Base-by-base conservation (phyloP, 2,888 invertebrate genomes). In the Phragmatobia fuliginosa region DNA sequence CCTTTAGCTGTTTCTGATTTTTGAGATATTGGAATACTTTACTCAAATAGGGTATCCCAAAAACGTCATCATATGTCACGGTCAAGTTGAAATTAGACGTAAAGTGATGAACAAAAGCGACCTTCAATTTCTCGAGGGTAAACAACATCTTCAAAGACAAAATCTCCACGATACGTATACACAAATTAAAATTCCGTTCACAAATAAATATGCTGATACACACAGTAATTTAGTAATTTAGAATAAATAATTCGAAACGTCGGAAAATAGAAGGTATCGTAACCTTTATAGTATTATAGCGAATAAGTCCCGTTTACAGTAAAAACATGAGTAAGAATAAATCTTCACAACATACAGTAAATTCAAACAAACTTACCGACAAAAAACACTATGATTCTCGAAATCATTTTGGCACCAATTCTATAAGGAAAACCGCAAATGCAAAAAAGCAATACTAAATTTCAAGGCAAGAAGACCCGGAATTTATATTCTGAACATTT, bases 391-490 rank as follows among this genome's bases (percentile, higher is more conserved):
- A 89, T 83, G 83, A 79, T 84, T 81, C 82, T 84, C 68, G 85
- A 79, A 87, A 83, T 84, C 94, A 94, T 94, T 87, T 84, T 83
- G 82, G 81, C 83, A 83, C 81, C 10, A 3, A 77, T 74, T 75
- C 81, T 78, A 80, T 88, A 87, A 91, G 91, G 91, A 92, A 91
- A 92, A 83, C 82, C 85, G 85, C 85, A 78, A 88, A 83, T 79
- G 79, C 82, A 71, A 77, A 76, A 76, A 73, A 74, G 64, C 62
- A 28, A 28, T 56, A 68, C 73, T 76, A 76, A 77, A 77, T 83
- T 85, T 90, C 89, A 91, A 91, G 90, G 90, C 72, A 66, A 80
- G 68, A 65, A 76, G 65, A 79, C 73, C 76, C 78, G 76, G 75
- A 80, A 70, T 75, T 79, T 80, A 80, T 71, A 67, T 73, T 77